Evolutionary conservation across 2,113 vertebrate species (phyloP), one percentile per base, ranked within the genome.

Genomic region (Sakesphorus luctuosus): DNA sequence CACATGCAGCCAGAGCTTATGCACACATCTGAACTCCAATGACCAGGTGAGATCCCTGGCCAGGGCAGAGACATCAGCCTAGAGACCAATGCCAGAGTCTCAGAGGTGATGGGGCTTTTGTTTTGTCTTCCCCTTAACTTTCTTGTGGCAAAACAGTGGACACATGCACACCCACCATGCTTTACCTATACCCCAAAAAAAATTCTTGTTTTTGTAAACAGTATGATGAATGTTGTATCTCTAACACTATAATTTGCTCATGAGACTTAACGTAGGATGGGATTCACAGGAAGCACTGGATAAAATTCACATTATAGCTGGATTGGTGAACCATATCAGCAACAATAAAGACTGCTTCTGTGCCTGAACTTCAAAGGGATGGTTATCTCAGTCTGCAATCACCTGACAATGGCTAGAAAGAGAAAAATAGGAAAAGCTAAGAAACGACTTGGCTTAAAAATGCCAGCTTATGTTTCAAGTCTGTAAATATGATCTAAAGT

Each of bases 301-400:
- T 87, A 87, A 97, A 96, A 96, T 96, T 90, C 87, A 69, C 86
- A 65, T 97, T 91, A 86, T 55, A 90, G 89, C 89, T 63, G 74
- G 73, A 96, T 78, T 96, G 53, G 63, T 73, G 94, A 84, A 93
- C 84, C 72, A 11, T 80, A 97, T 89, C 94, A 95, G 94, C 90
- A 96, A 94, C 96, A 94, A 96, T 97, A 97, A 97, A 97, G 96
- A 94, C 90, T 86, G 95, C 95, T 97, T 97, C 94, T 97, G 94
- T 97, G 94, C 89, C 94, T 90, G 87, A 74, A 96, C 96, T 97
- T 98, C 97, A 98, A 97, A 97, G 96, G 75, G 84, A 83, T 0
- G 4, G 84, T 97, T 97, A 97, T 97, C 97, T 89, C 84, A 68
- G 97, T 97, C 97, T 98, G 93, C 97, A 97, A 98, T 97, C 97